A percentile compares a stretch with the other conserved stretches of the same genome.
phyloP scores from a whole-genome alignment of 2,888 invertebrate genomes.

The Hypselothyrea guttata region DNA sequence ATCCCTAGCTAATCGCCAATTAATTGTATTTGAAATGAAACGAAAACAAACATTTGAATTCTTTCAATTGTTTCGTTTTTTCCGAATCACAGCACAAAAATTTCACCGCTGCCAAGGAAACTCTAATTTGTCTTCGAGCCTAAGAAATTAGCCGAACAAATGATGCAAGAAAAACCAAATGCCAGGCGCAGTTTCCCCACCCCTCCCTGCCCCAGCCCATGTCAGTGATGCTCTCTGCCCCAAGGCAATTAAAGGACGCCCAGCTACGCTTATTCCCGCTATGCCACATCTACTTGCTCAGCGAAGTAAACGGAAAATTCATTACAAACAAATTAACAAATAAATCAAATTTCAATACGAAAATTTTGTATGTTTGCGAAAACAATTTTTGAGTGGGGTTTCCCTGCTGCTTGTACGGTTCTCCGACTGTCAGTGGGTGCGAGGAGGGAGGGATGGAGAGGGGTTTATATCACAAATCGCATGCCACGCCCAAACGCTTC shows the following conservation, averaged over 20 bases:
- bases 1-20: too few species aligned
- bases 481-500: conserved; percentile 69
- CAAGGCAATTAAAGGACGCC: conserved; percentile 65
- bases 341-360: conserved; percentile 82
- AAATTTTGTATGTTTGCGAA: conserved; percentile 79
- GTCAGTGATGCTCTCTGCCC: too few species aligned
- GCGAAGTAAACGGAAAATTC: conserved; percentile 76
- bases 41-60: conserved; percentile 19
- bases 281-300: conserved; percentile 27
- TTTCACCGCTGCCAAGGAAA: conserved; percentile 3
- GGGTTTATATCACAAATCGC: conserved; percentile 39
- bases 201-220: conserved; percentile 5
- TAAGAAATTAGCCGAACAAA: conserved; percentile 69
- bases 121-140: conserved; percentile 42
- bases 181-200: conserved; percentile 51
- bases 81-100: conserved; percentile 58
- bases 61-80: conserved; percentile 54
- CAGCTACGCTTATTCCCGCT: conserved; percentile 17
- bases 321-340: conserved; percentile 83
- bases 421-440: too few species aligned
- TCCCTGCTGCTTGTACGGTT: conserved; percentile 1
- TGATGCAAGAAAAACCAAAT: conserved; percentile 64
- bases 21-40: neutral
- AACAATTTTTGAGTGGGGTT: conserved; percentile 78
- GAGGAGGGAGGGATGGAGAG: too few species aligned